Conservation (phyloP, 2,888 invertebrate genomes). For the Drosophila affinis region DNA sequence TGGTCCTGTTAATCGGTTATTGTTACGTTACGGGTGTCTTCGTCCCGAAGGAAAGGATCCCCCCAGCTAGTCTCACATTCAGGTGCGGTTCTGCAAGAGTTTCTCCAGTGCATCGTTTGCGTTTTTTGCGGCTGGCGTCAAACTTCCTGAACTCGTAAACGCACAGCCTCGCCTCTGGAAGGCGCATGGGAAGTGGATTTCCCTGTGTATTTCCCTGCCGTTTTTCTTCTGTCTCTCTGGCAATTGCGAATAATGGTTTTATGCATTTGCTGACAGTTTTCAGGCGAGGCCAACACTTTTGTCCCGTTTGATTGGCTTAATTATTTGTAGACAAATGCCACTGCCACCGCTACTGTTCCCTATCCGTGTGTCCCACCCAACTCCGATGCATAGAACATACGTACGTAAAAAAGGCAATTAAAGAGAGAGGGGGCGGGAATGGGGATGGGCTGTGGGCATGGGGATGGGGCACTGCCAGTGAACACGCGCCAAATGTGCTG, state of each 20-base stretch:
- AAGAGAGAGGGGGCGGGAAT: constrained; percentile 3
- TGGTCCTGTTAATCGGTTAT: not conserved
- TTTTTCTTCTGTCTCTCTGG: constrained; percentile 18
- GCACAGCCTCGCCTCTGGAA: not conserved
- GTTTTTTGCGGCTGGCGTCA: constrained; percentile 47
- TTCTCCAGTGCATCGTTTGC: not conserved
- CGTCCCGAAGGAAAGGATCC: not conserved
- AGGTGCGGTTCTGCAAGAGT: not conserved
- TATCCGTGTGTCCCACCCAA: not conserved
- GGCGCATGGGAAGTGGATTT: constrained; percentile 22
- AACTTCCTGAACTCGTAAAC: constrained; percentile 73
- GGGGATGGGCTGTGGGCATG: constrained; percentile 5
- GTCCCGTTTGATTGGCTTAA: constrained; percentile 64
- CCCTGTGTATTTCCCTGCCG: not conserved
- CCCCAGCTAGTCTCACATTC: not conserved
- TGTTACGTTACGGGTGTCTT: not conserved
- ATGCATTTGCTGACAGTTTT: constrained; percentile 70
- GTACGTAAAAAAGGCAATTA: constrained; percentile 46
- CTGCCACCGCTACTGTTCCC: not conserved
- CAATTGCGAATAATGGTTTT: constrained; percentile 65
- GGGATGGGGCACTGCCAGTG: constrained; percentile 33
- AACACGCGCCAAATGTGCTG: constrained; percentile 41
- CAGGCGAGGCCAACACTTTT: constrained; percentile 33
- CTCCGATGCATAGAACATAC: constrained; percentile 39
- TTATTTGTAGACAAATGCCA: constrained; percentile 48